These are phyloP conservation scores for Cosmia pyralina DNA, from an alignment of 2,888 invertebrate species.

Conservation along the genomic window DNA sequence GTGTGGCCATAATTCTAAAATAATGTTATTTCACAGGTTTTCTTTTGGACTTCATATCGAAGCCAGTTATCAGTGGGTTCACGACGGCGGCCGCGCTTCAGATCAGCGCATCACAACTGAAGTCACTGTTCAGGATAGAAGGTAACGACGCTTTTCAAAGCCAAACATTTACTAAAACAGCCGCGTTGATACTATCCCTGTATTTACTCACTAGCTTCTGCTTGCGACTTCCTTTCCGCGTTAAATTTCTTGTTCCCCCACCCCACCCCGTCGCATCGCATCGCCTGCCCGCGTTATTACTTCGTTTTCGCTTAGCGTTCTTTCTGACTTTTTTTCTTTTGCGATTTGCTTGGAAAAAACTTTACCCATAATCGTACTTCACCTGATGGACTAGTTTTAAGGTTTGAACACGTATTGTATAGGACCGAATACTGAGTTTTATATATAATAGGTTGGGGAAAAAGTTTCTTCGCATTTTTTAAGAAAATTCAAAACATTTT, in stretches of 20 bases:
- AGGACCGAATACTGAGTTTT: background rate
- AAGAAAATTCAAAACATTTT: too few species aligned
- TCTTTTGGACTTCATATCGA: conserved; percentile 95
- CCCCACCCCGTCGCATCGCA: too few species aligned
- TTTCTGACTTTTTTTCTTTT: too few species aligned
- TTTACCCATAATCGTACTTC: background rate
- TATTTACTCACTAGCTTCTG: too few species aligned
- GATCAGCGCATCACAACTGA: conserved; percentile 95
- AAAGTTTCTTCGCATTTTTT: too few species aligned
- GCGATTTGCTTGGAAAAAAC: background rate
- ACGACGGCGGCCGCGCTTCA: conserved; percentile 96
- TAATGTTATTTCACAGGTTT: conserved; percentile 89
- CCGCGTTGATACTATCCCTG: background rate
- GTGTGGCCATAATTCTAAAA: background rate
- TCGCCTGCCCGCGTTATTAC: too few species aligned
- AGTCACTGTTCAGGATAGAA: conserved; percentile 92
- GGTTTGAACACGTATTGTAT: background rate
- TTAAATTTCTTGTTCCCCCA: too few species aligned
- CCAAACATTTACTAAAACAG: background rate
- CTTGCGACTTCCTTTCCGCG: too few species aligned
- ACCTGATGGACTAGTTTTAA: background rate
- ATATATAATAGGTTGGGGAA: too few species aligned
- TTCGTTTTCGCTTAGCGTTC: too few species aligned
- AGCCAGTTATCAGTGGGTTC: conserved; percentile 96
- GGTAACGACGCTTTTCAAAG: conserved; percentile 67